Evolutionary conservation across 2,797 vertebrate species (phyloP).

Genomic region (Rallus crepitans): DNA sequence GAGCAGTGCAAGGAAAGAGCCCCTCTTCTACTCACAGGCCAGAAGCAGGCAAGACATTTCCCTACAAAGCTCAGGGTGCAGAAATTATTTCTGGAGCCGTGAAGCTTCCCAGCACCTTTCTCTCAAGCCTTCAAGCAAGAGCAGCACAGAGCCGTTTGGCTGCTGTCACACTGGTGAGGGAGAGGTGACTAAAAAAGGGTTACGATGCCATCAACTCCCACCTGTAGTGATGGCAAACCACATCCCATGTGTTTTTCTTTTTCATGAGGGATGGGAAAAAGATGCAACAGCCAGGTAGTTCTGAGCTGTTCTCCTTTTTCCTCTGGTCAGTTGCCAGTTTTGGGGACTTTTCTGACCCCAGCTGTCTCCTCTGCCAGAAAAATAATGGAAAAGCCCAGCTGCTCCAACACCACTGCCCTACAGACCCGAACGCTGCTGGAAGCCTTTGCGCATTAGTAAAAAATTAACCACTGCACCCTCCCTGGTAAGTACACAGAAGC

Average conservation of each 20-base stretch:
- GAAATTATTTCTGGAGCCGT: background rate
- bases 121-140: background rate
- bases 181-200: background rate
- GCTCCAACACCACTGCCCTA: background rate
- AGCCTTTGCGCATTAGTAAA: background rate
- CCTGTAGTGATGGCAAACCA: background rate
- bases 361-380: background rate
- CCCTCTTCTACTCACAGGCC: background rate
- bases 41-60: background rate
- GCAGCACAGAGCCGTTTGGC: background rate
- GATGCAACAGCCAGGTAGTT: rapidly evolving
- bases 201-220: background rate
- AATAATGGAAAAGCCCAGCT: background rate
- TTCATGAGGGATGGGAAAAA: background rate
- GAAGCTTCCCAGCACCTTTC: background rate
- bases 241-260: rapidly evolving
- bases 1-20: background rate
- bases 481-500: background rate
- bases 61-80: rapidly evolving
- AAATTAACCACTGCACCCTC: background rate
- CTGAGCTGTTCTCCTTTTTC: background rate
- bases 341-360: background rate
- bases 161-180: rapidly evolving
- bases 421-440: background rate
- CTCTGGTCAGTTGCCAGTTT: background rate